phyloP scores from a whole-genome alignment of 2,113 vertebrate species.

The Ictidomys tridecemlineatus region DNA sequence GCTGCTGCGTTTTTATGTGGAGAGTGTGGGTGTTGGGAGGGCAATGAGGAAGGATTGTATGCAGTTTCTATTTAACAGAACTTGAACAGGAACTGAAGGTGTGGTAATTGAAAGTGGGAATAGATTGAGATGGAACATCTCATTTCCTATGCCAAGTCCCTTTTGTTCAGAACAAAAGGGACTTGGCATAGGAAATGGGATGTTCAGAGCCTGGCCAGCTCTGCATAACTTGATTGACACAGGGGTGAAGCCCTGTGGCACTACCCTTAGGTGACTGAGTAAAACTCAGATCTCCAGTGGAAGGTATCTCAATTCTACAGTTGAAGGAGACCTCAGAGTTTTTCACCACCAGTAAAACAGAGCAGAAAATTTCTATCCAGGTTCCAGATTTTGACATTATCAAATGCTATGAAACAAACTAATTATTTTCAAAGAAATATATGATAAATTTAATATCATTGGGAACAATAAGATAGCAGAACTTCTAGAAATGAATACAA shows the following conservation, averaged over 20 bases:
- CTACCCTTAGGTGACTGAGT: neutral
- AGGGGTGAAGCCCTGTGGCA: neutral
- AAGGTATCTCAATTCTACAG: neutral
- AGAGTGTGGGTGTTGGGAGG: neutral
- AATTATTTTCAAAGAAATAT: constrained; percentile 38
- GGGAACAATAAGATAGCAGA: neutral
- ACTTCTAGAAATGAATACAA: constrained; percentile 35
- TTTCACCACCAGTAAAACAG: neutral
- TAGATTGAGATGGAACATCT: too few species aligned
- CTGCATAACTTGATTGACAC: neutral
- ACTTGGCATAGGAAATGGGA: neutral
- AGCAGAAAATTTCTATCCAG: neutral
- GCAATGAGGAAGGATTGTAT: neutral
- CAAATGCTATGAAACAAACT: constrained; percentile 19
- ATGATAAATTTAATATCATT: neutral
- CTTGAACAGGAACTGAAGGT: neutral
- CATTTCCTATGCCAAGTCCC: too few species aligned
- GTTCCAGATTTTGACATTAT: constrained; percentile 8
- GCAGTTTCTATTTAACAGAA: neutral
- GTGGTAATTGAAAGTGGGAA: too few species aligned
- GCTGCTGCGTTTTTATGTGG: neutral
- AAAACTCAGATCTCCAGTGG: neutral
- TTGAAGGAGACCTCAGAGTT: neutral
- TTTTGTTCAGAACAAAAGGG: neutral
- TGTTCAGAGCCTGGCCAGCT: neutral